Base-by-base conservation (phyloP, 2,888 invertebrate species). In the Dione juno region DNA sequence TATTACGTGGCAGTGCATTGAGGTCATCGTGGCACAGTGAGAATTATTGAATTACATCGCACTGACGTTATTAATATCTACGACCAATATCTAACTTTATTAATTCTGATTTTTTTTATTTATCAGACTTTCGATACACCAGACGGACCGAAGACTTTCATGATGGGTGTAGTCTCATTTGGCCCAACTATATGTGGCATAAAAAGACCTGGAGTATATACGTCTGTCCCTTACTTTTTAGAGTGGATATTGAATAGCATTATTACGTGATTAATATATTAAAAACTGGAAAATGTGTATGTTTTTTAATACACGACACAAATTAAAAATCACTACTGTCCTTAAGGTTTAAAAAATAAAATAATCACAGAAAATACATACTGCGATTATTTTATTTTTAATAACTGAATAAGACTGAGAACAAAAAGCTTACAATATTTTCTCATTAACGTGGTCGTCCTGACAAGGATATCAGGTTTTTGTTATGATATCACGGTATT, bases 111-210 rank as follows among this genome's bases (percentile, higher is more conserved):
- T 13, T 7, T 6, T 43, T n/a, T 48, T 63, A 70, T 67, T 45
- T 84, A 83, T 6, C 83, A 93, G 93, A 89, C 93, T 3, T 93
- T 87, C 72, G 88, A 90, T 53, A 86, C 87, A 1, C 78, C 84
- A 1, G 93, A 93, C 6, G 91, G 93, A 0, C 94, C 94, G 0
- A 93, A 93, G 74, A 93, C 88, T 76, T 93, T 89, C 73, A 80
- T 94, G 10, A 86, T 95, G 61, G 96, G 96, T 7, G 83, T 96
- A 0, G 95, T 96, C 0, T 95, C 95, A 0, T 94, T 94, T 75
- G 96, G 96, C 0, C 94, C 94, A 0, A 82, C 84, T 0, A 81
- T 88, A 0, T 96, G 96, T 77, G 94, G 94, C 0, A 89, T 89
- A 57, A 82, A 84, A 67, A 87, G 87, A 67, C 95, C 95, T 0